Conservation (phyloP, 2,797 vertebrate genomes). For the Halcyon smyrnensis region DNA sequence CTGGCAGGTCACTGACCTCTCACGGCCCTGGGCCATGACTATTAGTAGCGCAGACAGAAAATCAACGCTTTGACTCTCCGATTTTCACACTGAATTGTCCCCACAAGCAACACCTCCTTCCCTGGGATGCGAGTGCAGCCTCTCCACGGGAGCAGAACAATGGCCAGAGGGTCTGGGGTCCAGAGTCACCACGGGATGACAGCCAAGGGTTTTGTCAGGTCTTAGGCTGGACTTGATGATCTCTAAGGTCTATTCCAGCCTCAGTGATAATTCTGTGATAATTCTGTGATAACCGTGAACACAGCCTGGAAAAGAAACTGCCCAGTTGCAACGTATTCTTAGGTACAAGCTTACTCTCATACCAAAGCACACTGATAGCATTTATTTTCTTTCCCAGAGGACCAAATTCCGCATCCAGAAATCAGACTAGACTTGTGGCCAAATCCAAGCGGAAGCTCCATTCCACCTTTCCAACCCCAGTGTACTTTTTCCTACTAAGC, state of each 20-base stretch:
- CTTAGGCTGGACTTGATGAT: too few species aligned
- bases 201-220: too few species aligned
- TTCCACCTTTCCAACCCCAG: not conserved
- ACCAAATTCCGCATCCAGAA: not conserved
- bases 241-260: too few species aligned
- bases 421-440: not conserved
- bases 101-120: not conserved
- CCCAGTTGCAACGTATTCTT: not conserved
- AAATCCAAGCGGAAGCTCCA: not conserved
- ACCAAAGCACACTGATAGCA: accelerated
- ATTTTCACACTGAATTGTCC: not conserved
- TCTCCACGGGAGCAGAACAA: accelerated
- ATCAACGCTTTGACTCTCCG: not conserved
- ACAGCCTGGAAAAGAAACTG: not conserved
- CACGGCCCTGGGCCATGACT: not conserved
- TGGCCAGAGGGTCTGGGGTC: not conserved
- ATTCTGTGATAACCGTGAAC: accelerated
- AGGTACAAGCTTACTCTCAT: not conserved
- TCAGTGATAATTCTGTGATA: too few species aligned
- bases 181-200: accelerated
- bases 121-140: accelerated
- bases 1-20: not conserved
- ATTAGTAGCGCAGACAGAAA: not conserved
- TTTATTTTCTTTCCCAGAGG: not conserved
- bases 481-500: not conserved